phyloP scores from a whole-genome alignment of 1,140 invertebrate species.

The Radopholus similis region DNA sequence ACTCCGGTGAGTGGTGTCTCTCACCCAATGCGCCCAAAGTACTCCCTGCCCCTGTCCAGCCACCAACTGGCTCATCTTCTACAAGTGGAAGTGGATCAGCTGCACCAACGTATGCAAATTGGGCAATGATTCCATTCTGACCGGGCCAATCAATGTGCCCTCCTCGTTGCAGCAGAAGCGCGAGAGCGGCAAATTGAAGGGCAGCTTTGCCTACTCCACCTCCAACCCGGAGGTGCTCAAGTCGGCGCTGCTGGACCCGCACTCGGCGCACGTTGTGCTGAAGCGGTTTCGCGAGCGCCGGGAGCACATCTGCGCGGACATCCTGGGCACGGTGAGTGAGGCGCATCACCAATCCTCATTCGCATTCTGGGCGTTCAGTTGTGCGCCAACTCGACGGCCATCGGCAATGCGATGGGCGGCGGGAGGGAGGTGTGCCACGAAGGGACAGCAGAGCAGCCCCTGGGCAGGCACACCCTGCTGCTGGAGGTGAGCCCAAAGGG shows the following conservation, averaged over 20 bases:
- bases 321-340: slow-evolving; percentile 25
- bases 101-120: background rate
- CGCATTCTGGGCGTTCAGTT: slow-evolving; percentile 17
- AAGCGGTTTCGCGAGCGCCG: slow-evolving; percentile 29
- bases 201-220: slow-evolving; percentile 1
- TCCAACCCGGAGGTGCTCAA: slow-evolving; percentile 38
- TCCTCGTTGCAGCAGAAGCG: slow-evolving; percentile 9
- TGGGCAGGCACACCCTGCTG: background rate
- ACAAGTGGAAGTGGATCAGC: slow-evolving; percentile 37
- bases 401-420: slow-evolving; percentile 13
- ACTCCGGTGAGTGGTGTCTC: slow-evolving; percentile 6
- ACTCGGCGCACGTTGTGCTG: slow-evolving; percentile 31
- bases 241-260: slow-evolving; percentile 29
- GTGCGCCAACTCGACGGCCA: slow-evolving; percentile 21
- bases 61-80: slow-evolving; percentile 59
- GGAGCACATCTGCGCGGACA: slow-evolving; percentile 35
- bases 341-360: background rate
- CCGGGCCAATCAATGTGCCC: background rate
- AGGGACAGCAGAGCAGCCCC: background rate
- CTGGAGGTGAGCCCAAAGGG: background rate
- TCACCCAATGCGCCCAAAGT: slow-evolving; percentile 32
- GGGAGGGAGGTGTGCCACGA: too few relatives aligned
- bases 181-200: slow-evolving; percentile 9
- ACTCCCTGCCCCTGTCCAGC: slow-evolving; percentile 42
- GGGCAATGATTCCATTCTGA: background rate